phyloP scores from a whole-genome alignment of 1,140 invertebrate genomes.

The Tyrophagus putrescentiae region DNA sequence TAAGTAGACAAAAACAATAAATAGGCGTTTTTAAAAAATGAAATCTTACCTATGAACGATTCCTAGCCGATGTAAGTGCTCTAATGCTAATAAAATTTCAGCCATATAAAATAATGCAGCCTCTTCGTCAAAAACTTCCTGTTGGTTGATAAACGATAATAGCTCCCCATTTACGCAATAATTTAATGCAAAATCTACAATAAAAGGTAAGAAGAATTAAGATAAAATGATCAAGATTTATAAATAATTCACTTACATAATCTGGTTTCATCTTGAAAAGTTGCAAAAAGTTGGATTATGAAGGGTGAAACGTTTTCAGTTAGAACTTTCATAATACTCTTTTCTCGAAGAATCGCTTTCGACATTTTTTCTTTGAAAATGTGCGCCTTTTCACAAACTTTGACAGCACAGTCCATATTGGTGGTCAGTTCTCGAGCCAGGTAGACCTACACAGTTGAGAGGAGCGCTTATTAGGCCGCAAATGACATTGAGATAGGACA shows the following conservation, averaged over 20 bases:
- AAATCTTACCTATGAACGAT: conserved; percentile 66
- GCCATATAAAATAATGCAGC: conserved; percentile 83
- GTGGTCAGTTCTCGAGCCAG: conserved; percentile 78
- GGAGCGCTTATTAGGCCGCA: neutral
- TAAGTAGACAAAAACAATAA: conserved; percentile 31
- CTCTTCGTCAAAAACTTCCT: conserved; percentile 72
- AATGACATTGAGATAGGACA: conserved; percentile 21
- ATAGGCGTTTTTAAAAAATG: conserved; percentile 17
- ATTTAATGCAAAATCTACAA: conserved; percentile 74
- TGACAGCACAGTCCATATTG: conserved; percentile 82
- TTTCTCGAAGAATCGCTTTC: conserved; percentile 80
- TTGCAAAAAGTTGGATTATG: conserved; percentile 84
- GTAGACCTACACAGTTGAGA: conserved; percentile 50
- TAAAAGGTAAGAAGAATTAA: conserved; percentile 15
- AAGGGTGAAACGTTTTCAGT: conserved; percentile 48
- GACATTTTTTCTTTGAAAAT: conserved; percentile 83
- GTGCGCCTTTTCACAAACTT: conserved; percentile 83
- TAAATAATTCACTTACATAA: conserved; percentile 45
- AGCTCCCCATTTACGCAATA: conserved; percentile 90
- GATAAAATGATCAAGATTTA: conserved; percentile 15
- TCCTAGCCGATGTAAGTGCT: conserved; percentile 72
- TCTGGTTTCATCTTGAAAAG: conserved; percentile 83
- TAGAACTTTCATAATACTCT: conserved; percentile 66
- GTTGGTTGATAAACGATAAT: conserved; percentile 72
- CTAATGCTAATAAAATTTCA: conserved; percentile 76